phyloP scores from a whole-genome alignment of 2,888 invertebrate genomes.

The Aphrophora alni region DNA sequence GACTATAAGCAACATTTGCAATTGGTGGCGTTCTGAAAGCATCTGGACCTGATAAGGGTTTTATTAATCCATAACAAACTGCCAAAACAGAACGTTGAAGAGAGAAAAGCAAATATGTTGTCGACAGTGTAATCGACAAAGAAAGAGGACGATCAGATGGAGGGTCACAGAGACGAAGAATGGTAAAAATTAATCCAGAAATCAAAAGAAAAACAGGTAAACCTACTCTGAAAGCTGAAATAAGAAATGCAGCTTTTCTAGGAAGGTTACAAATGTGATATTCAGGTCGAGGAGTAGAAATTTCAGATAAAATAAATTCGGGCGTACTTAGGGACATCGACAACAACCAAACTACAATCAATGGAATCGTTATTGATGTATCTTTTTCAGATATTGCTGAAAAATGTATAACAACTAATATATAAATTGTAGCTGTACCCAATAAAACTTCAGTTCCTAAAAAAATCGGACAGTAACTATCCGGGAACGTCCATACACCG shows the following conservation, averaged over 20 bases:
- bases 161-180: not conserved
- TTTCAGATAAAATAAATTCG: slow-evolving; percentile 63
- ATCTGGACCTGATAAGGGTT: slow-evolving; percentile 20
- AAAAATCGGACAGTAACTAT: slow-evolving; percentile 61
- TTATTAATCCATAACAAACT: slow-evolving; percentile 25
- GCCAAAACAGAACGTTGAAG: slow-evolving; percentile 29
- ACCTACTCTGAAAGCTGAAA: slow-evolving; percentile 23
- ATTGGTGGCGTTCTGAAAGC: slow-evolving; percentile 35
- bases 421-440: slow-evolving; percentile 64
- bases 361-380: slow-evolving; percentile 57
- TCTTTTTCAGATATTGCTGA: slow-evolving; percentile 46
- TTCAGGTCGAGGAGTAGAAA: slow-evolving; percentile 57
- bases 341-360: slow-evolving; percentile 65
- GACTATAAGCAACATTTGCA: slow-evolving; percentile 29
- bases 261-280: slow-evolving; percentile 60
- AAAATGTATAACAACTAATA: slow-evolving; percentile 65
- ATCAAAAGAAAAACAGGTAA: slow-evolving; percentile 18
- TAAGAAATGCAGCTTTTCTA: slow-evolving; percentile 29
- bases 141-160: not conserved
- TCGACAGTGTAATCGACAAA: slow-evolving; percentile 24
- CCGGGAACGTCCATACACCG: slow-evolving; percentile 52
- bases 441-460: slow-evolving; percentile 64
- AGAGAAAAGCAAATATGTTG: slow-evolving; percentile 25
- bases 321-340: slow-evolving; percentile 66
- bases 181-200: not conserved